A percentile compares a stretch with the other conserved stretches of the same genome.
Conservation (phyloP, 2,113 vertebrate genomes). For the Heterocephalus glaber region DNA sequence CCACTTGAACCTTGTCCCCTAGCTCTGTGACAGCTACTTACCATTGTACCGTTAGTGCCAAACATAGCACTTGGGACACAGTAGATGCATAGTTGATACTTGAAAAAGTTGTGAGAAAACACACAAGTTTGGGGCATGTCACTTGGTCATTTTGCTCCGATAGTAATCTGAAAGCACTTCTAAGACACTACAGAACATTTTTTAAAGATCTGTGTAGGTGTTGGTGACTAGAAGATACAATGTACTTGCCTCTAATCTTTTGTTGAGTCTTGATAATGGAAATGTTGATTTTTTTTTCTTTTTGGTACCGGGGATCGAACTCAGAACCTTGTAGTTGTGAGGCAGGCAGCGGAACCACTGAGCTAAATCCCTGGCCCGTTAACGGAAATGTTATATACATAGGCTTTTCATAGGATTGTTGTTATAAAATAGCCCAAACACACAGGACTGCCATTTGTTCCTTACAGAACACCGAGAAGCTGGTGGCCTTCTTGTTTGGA, state of each 20-base stretch:
- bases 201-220: background rate
- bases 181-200: background rate
- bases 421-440: background rate
- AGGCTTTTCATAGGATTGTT: background rate
- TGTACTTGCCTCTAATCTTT: background rate
- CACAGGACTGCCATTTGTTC: conserved; percentile 12
- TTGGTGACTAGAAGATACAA: background rate
- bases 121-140: background rate
- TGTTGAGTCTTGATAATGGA: background rate
- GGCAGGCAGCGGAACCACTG: no score
- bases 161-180: background rate
- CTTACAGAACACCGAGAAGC: conserved; percentile 85
- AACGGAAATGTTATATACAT: background rate
- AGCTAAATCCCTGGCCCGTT: no score
- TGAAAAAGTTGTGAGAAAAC: background rate
- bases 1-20: background rate
- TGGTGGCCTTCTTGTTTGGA: conserved; percentile 89
- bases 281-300: no score
- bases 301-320: no score
- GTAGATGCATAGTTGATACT: background rate
- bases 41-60: no score
- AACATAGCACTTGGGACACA: background rate
- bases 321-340: no score
- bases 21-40: background rate
- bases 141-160: background rate